Percentiles rank a stretch among this genome's conserved stretches.
Conservation (phyloP, 2,888 invertebrate species). For the Eristalis pertinax region DNA sequence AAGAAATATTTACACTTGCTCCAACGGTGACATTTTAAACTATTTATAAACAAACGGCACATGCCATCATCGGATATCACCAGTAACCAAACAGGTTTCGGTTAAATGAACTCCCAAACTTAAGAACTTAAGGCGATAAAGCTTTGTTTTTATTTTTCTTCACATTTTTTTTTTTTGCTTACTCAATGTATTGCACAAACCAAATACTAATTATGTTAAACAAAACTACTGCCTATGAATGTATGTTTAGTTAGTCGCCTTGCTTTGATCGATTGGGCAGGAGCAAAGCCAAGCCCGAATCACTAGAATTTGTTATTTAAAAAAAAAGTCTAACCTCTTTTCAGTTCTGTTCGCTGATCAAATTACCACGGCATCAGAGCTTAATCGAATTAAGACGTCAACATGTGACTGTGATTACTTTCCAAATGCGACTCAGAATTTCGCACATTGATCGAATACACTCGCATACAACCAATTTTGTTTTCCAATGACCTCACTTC, state of each 20-base stretch:
- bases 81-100: not conserved
- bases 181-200: conserved; percentile 36
- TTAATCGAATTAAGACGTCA: conserved; percentile 3
- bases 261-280: not conserved
- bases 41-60: too few relatives aligned
- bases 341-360: conserved; percentile 5
- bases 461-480: conserved; percentile 55
- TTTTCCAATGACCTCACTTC: conserved; percentile 39
- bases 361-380: not conserved
- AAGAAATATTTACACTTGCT: too few relatives aligned
- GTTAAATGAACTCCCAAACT: not conserved
- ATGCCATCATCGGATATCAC: not conserved
- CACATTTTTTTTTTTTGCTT: not conserved
- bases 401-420: conserved; percentile 10
- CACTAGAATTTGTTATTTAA: not conserved
- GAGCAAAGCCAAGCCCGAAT: not conserved
- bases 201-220: not conserved
- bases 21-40: too few relatives aligned
- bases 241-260: not conserved
- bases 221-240: not conserved
- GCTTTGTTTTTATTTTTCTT: not conserved
- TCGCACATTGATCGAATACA: conserved; percentile 16
- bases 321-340: conserved; percentile 31
- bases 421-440: conserved; percentile 15
- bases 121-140: not conserved